Base-by-base conservation (phyloP, 1,140 invertebrate species). In the Hypothenemus hampei region DNA sequence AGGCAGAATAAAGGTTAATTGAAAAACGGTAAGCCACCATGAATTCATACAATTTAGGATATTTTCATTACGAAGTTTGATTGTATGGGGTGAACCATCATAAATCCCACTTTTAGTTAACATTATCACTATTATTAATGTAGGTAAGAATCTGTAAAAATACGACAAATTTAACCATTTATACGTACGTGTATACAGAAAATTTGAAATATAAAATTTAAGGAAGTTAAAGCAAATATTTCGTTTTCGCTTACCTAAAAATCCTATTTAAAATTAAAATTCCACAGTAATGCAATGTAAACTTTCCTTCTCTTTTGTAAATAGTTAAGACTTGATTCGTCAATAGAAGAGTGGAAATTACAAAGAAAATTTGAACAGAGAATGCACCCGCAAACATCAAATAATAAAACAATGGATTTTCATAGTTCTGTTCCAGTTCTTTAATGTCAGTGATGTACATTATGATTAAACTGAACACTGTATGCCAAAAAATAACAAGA, bases 361-460 rank as follows among this genome's bases (percentile, higher is more conserved):
- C 19, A 24, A 62, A 62, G 40, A 59, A 62, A 6, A 44, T 49
- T 41, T 62, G 60, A 8, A 62, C 60, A 15, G 56, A 22, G 18
- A 60, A 57, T 3, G 29, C 44, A 1, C 35, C 35, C 3, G 23
- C 3, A 22, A 22, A 22, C 19, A 39, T 23, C 19, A 49, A 29
- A 39, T 23, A 49, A 31, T 8, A 31, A 15, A 37, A 1, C 10
- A 29, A 13, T 0, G n/a, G 29, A 18, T 40, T 10, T 4, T 20
- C 7, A 7, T 31, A 52, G 18, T 41, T 44, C 37, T 44, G 36
- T 55, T 59, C 57, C n/a, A 53, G 23, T 43, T 55, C 21, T 36
- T 49, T 29, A 8, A 52, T 35, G 16, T 59, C 22, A 13, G 18
- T 44, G 6, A 55, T 37, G 22, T 33, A 59, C n/a, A 29, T 37